These are phyloP conservation scores for Emydoidea blandingii DNA, from an alignment of 2,797 vertebrate genomes.

Conservation along the genomic window DNA sequence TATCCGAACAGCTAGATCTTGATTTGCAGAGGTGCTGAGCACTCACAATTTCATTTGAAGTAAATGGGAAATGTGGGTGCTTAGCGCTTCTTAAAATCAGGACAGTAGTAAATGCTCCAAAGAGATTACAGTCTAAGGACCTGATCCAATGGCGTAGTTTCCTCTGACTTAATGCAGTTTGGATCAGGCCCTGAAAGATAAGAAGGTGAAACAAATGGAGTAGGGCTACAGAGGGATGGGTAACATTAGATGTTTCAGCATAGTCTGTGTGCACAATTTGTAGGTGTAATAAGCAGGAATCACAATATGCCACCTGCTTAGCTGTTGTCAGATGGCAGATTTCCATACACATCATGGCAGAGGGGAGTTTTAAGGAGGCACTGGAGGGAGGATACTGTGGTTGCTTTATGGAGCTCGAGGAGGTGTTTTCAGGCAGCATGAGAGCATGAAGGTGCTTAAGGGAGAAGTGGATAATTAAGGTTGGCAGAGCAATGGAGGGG, in stretches of 20 bases:
- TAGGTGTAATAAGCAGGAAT: not conserved
- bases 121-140: not conserved
- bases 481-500: not conserved
- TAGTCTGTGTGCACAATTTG: not conserved
- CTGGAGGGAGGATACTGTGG: not conserved
- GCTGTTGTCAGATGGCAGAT: not conserved
- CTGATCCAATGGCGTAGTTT: not conserved
- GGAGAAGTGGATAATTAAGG: not conserved
- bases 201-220: not conserved
- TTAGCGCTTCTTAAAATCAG: no score
- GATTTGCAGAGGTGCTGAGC: not conserved
- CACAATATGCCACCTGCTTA: not conserved
- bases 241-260: not conserved
- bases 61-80: no score
- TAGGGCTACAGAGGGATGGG: not conserved
- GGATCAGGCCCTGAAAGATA: not conserved
- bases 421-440: not conserved
- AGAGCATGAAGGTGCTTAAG: not conserved
- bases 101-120: not conserved
- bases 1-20: not conserved
- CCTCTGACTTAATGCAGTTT: not conserved
- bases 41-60: not conserved
- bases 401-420: not conserved
- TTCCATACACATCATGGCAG: not conserved
- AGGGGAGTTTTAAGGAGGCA: fast-evolving